Percentiles rank a stretch among this genome's conserved stretches.
phyloP scores from a whole-genome alignment of 2,113 vertebrate genomes.

The Peromyscus polionotus region DNA sequence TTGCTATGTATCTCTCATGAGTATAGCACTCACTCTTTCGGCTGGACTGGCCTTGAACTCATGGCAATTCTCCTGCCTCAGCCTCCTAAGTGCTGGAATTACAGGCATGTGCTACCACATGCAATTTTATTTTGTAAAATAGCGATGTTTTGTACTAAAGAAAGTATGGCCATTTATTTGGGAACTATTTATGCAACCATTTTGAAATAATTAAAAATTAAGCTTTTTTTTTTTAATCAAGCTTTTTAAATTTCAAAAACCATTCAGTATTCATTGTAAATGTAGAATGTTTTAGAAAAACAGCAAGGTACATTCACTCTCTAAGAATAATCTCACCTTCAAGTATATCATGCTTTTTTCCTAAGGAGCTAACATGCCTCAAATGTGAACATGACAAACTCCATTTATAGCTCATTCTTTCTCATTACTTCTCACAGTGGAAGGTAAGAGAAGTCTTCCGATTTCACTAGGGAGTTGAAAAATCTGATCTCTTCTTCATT shows the following conservation, averaged over 20 bases:
- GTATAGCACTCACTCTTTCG: neutral
- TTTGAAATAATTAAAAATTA: constrained; percentile 25
- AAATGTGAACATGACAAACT: constrained; percentile 77
- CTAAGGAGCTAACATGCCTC: constrained; percentile 55
- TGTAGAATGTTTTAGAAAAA: constrained; percentile 54
- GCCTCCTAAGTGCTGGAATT: neutral
- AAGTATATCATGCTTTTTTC: constrained; percentile 45
- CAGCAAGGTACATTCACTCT: constrained; percentile 22
- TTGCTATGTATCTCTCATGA: neutral
- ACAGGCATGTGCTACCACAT: neutral
- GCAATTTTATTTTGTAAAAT: neutral
- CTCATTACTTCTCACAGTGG: constrained; percentile 69
- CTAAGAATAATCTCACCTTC: constrained; percentile 73
- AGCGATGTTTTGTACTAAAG: neutral
- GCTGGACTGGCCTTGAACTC: neutral
- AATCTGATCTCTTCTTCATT: constrained; percentile 64
- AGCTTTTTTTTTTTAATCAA: constrained; percentile 14
- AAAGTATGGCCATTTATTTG: neutral
- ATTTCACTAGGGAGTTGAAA: constrained; percentile 76
- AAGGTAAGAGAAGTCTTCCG: constrained; percentile 67
- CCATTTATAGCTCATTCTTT: constrained; percentile 76
- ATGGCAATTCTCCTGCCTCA: neutral
- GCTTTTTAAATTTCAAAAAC: neutral
- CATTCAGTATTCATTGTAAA: constrained; percentile 31
- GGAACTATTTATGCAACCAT: neutral